Conservation (phyloP, 2,888 invertebrate species). For the Rhagonycha fulva region DNA sequence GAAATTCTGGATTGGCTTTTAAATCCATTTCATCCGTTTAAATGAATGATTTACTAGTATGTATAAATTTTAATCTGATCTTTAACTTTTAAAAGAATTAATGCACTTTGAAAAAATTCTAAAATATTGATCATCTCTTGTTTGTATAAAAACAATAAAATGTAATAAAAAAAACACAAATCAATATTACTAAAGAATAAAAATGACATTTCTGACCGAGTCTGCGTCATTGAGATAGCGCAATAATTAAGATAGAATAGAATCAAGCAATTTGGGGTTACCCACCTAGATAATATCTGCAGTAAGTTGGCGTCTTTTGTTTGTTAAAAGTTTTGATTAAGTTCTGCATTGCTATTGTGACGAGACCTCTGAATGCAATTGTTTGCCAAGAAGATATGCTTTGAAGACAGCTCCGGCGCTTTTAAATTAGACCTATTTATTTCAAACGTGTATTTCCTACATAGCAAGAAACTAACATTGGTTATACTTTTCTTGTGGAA, state of each 20-base stretch:
- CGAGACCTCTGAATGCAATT: slow-evolving; percentile 29
- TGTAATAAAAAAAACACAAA: not conserved
- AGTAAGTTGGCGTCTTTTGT: slow-evolving; percentile 36
- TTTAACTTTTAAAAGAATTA: too few species aligned
- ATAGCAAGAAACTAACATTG: slow-evolving; percentile 5
- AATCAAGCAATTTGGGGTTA: slow-evolving; percentile 38
- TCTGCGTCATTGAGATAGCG: slow-evolving; percentile 34
- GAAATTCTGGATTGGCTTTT: too few species aligned
- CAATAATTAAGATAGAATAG: slow-evolving; percentile 41
- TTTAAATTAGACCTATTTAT: slow-evolving; percentile 19
- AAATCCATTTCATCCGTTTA: too few species aligned
- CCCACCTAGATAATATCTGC: slow-evolving; percentile 37
- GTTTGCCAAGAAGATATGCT: slow-evolving; percentile 20
- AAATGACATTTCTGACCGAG: slow-evolving; percentile 8
- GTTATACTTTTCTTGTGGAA: slow-evolving; percentile 4
- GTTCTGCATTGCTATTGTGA: slow-evolving; percentile 37
- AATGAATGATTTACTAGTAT: too few species aligned
- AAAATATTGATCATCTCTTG: too few species aligned
- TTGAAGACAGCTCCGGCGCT: slow-evolving; percentile 12
- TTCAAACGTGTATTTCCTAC: slow-evolving; percentile 10
- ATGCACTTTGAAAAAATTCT: too few species aligned
- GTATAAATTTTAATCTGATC: too few species aligned
- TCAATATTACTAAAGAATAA: not conserved
- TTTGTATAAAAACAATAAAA: too few species aligned
- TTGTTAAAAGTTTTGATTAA: slow-evolving; percentile 40